Evolutionary conservation across 2,113 vertebrate genomes (phyloP), one percentile per base, ranked within the genome.

Genomic region (Opisthocomus hoazin): DNA sequence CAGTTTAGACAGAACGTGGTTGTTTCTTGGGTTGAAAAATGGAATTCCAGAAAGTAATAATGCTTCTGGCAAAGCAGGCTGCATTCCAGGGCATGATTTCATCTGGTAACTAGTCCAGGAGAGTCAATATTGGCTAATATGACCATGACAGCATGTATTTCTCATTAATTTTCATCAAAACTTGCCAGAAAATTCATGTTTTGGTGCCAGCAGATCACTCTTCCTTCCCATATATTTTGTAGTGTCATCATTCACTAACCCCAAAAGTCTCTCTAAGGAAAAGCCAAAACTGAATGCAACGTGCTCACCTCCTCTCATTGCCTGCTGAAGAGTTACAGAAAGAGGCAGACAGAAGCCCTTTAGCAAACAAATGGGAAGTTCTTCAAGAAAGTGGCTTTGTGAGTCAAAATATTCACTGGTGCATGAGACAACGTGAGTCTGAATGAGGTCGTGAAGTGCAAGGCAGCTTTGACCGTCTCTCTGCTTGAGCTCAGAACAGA

Each of bases 31-130:
- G 81, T 84, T 94, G 84, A 93, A 84, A 93, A 96, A 76, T 24
- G 24, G 6, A 89, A 93, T 96, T 96, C 87, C 90, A 94, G 80
- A 93, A 93, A 71, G 80, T 94, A 95, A 92, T 95, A 91, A 93
- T 79, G 78, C 66, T 94, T 95, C 81, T 97, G 94, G 91, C 96
- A 91, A 76, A 83, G 74, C 4, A 37, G 41, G 54, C 89, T 94
- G 74, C 87, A 96, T 97, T 96, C 94, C 96, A 96, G 86, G 90
- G 63, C 70, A 76, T 85, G 80, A 93, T 94, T 96, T 96, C 87
- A 93, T 94, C 77, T 92, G 66, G 45, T 87, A 76, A 94, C 81
- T 87, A 63, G 77, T 89, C 91, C 92, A 94, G 60, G 56, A 90
- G 88, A 95, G 79, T 90, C 88, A 87, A 15, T 83, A 76, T 66